Conservation (phyloP, 2,113 vertebrate species). For the Brachirus orientalis region DNA sequence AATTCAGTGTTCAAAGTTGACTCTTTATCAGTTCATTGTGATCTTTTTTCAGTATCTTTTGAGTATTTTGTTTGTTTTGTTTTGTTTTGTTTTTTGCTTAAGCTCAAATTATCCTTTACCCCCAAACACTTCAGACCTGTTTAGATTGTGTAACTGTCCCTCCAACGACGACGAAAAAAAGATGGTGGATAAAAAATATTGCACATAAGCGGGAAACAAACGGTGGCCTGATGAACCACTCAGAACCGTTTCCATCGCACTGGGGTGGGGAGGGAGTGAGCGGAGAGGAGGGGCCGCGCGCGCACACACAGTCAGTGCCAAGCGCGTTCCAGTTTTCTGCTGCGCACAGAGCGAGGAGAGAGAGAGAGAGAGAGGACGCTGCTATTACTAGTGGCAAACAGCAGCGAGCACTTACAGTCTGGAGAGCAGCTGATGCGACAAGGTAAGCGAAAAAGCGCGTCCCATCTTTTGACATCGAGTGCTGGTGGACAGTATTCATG, state of each 20-base stretch:
- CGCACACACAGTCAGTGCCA: conserved; percentile 50
- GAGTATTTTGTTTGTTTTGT: not conserved
- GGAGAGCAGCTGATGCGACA: conserved; percentile 72
- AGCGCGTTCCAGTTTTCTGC: conserved; percentile 65
- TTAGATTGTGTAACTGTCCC: too few species aligned
- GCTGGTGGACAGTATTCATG: not conserved
- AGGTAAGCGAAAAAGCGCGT: conserved; percentile 53
- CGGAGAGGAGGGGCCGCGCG: conserved; percentile 48
- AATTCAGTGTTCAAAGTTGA: not conserved
- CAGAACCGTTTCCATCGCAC: conserved; percentile 30
- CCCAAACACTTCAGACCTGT: too few species aligned
- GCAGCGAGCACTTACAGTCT: conserved; percentile 66
- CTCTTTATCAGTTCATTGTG: too few species aligned
- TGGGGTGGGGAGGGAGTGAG: conserved; percentile 10
- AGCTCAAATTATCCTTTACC: too few species aligned
- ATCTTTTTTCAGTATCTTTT: not conserved
- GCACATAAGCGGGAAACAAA: too few species aligned
- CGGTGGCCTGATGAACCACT: not conserved
- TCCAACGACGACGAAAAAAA: too few species aligned
- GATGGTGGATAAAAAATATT: too few species aligned
- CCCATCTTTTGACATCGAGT: not conserved
- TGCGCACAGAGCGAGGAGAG: conserved; percentile 64
- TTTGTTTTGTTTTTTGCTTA: too few species aligned
- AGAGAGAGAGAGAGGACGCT: conserved; percentile 41
- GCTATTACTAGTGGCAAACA: conserved; percentile 69